A percentile compares a stretch with the other conserved stretches of the same genome.
phyloP scores from a whole-genome alignment of 1,140 invertebrate genomes.

The Panagrolaimus sp. region DNA sequence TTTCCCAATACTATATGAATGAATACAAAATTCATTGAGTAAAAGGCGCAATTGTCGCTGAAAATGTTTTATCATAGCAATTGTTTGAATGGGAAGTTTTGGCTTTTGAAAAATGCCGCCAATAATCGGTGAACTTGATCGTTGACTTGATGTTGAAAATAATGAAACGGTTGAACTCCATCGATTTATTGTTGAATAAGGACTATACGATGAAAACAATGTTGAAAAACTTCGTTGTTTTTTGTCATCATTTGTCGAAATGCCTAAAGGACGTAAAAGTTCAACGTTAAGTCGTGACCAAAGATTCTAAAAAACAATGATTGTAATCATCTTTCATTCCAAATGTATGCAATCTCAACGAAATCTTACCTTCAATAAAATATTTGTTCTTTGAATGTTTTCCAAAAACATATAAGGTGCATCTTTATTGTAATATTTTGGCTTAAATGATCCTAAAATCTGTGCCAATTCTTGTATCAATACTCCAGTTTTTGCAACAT shows the following conservation, averaged over 20 bases:
- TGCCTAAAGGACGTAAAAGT: background rate
- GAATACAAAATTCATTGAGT: slow-evolving; percentile 12
- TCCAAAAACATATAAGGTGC: slow-evolving; percentile 12
- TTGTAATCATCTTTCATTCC: background rate
- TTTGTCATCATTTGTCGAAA: too few relatives aligned
- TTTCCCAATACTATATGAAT: background rate
- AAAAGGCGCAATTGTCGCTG: slow-evolving; percentile 9
- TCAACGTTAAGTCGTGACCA: background rate
- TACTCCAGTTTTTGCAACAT: background rate
- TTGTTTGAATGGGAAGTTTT: background rate
- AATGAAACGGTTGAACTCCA: slow-evolving; percentile 13
- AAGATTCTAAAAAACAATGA: slow-evolving; percentile 10
- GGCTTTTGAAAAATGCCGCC: background rate
- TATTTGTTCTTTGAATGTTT: slow-evolving; percentile 11
- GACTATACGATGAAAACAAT: background rate
- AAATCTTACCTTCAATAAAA: slow-evolving; percentile 1
- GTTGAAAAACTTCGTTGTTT: too few relatives aligned
- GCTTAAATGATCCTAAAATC: background rate
- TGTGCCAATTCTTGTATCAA: background rate
- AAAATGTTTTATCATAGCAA: slow-evolving; percentile 13
- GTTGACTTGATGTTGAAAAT: slow-evolving; percentile 13
- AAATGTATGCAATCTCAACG: background rate
- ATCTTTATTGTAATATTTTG: slow-evolving; percentile 9
- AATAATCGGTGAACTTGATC: background rate
- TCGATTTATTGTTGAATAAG: slow-evolving; percentile 12